Base-by-base conservation (phyloP, 2,797 vertebrate genomes). In the Parauchenoglanis punctatus region DNA sequence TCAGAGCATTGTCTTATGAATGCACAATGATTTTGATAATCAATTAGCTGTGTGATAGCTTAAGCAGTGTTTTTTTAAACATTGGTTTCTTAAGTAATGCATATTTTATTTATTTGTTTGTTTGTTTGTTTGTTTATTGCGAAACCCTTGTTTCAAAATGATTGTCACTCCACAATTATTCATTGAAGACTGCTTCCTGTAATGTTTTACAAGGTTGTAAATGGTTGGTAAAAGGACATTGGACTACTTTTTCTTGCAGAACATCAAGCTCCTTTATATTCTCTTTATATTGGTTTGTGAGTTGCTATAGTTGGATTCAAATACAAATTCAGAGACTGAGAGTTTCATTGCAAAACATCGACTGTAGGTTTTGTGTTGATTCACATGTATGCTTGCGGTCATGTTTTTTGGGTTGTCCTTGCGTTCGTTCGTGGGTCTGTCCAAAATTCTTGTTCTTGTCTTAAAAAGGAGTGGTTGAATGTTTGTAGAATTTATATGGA, bases 1-100 rank as follows among this genome's bases (percentile, higher is more conserved):
- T 86, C 49, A 70, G 20, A 77, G 4, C 44, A 44, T 86, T 75
- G 80, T 81, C 31, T 25, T 20, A 59, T 61, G 20, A 61, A 61
- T 25, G 2, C 2, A 8, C 63, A 49, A 63, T 63, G 12, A 81
- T 63, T 63, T 46, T 25, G 56, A 61, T 61, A 44, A 61, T 81
- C n/a, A n/a, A 81, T n/a, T 63, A 81, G 58, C 44, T 82, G 56
- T 59, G 54, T 12, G 40, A 5, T 68, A 10, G 35, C 40, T 28
- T 17, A 35, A 35, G 40, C 40, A 40, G 40, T 23, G 4, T 20
- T 0, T 40, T 40, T 40, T 40, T 72, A 18, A 15, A 31, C 28
- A 31, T 28, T 68, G 31, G 31, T 35, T 75, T 75, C 4, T 25
- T 75, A 44, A 72, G 7, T 73, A 35, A 28, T 68, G 31, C 11